Conservation (phyloP, 2,113 vertebrate species). For the Oxyruncus cristatus region DNA sequence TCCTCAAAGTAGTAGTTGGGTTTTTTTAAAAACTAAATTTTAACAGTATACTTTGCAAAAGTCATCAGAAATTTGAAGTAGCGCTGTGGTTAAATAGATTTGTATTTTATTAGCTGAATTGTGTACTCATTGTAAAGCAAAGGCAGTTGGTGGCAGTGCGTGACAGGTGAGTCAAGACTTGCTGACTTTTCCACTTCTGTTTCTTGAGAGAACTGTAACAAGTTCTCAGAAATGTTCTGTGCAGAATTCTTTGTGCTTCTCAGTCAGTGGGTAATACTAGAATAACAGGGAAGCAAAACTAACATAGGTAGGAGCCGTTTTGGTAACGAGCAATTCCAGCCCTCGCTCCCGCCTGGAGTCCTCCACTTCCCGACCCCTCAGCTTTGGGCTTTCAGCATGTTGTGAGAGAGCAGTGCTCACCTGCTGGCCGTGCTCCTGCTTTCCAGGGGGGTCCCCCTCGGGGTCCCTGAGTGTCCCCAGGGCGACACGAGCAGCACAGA, state of each 20-base stretch:
- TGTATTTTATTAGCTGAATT: not conserved
- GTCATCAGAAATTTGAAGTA: not conserved
- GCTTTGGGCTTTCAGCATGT: not conserved
- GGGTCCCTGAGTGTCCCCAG: not conserved
- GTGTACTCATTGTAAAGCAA: not conserved
- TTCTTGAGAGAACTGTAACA: not conserved
- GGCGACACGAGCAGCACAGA: not conserved
- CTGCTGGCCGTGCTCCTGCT: not conserved
- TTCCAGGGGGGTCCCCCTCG: not conserved
- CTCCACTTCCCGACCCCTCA: not conserved
- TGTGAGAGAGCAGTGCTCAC: not conserved
- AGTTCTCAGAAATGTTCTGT: not conserved
- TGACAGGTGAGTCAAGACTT: not conserved
- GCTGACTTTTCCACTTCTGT: not conserved
- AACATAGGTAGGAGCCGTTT: not conserved
- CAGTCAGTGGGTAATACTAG: not conserved
- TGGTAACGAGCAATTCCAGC: not conserved
- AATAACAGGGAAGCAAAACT: not conserved
- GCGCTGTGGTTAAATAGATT: not conserved
- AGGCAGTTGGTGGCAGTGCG: not conserved
- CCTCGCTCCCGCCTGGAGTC: rapidly evolving
- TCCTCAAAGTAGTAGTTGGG: not conserved
- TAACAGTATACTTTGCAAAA: not conserved
- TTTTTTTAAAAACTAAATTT: not conserved
- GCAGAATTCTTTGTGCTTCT: not conserved